Conservation (phyloP, 2,888 invertebrate species). For the Oithona nana region DNA sequence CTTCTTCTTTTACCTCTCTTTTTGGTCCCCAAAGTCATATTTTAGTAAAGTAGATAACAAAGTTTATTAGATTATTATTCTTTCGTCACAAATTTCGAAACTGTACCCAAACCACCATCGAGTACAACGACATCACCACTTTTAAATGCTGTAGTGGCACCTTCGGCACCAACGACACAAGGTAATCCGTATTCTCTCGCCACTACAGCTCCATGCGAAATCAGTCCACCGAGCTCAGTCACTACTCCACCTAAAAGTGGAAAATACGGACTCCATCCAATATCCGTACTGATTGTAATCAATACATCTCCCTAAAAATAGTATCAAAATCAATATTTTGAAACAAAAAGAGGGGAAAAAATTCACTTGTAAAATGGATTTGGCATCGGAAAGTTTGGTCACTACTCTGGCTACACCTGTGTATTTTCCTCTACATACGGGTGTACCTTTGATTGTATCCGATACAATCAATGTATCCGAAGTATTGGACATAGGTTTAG, state of each 20-base stretch:
- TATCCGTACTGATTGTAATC: slow-evolving; percentile 54
- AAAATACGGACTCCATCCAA: slow-evolving; percentile 70
- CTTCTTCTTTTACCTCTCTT: no score
- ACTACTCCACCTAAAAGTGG: slow-evolving; percentile 54
- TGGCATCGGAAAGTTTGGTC: slow-evolving; percentile 41
- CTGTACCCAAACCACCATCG: background rate
- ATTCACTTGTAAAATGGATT: slow-evolving; percentile 29
- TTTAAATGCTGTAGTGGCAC: slow-evolving; percentile 35
- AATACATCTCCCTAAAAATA: slow-evolving; percentile 42
- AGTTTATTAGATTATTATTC: no score
- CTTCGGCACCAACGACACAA: slow-evolving; percentile 51
- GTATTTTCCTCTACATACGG: slow-evolving; percentile 48
- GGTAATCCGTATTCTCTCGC: slow-evolving; percentile 65
- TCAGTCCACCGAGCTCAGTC: slow-evolving; percentile 60
- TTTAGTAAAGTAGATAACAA: no score
- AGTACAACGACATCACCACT: background rate
- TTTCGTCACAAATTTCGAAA: no score
- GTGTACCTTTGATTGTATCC: slow-evolving; percentile 35
- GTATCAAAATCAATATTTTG: no score
- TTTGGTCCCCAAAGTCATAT: no score
- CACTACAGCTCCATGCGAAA: slow-evolving; percentile 66
- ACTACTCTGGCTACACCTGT: slow-evolving; percentile 52
- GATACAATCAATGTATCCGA: background rate
- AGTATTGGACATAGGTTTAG: slow-evolving; percentile 26
- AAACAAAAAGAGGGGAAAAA: no score